Conservation (phyloP, 2,888 invertebrate species). For the Acleris holmiana region DNA sequence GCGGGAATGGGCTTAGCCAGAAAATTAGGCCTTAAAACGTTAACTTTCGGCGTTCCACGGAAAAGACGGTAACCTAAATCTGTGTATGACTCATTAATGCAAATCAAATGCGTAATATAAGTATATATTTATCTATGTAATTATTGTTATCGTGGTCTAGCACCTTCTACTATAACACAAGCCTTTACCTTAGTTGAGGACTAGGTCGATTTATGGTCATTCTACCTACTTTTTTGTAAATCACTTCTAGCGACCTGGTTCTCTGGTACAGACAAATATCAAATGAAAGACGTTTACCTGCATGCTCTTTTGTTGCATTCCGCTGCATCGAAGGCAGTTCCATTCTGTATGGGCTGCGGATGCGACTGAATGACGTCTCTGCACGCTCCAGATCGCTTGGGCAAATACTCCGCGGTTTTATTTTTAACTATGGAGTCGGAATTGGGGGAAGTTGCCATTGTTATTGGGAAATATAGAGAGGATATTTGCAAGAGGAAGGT, state of each 20-base stretch:
- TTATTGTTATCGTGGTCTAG: too few species aligned
- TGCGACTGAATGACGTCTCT: slow-evolving; percentile 15
- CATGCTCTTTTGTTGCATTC: slow-evolving; percentile 37
- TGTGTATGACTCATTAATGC: too few species aligned
- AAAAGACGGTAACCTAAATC: too few species aligned
- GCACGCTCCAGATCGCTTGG: slow-evolving; percentile 8
- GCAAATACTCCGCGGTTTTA: neutral
- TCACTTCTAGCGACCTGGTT: slow-evolving; percentile 5
- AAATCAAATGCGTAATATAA: too few species aligned
- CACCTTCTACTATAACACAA: too few species aligned
- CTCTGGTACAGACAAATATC: slow-evolving; percentile 39
- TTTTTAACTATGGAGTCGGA: neutral
- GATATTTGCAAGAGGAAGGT: neutral
- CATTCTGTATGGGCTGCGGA: slow-evolving; percentile 20
- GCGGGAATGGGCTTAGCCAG: too few species aligned
- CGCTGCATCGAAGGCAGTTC: slow-evolving; percentile 41
- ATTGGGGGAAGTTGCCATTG: neutral
- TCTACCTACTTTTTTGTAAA: neutral
- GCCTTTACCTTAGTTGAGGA: too few species aligned
- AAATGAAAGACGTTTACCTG: slow-evolving; percentile 43
- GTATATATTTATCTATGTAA: too few species aligned
- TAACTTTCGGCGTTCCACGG: too few species aligned
- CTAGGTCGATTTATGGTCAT: too few species aligned
- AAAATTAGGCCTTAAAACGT: too few species aligned
- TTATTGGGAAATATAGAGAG: neutral